Percentiles rank a stretch among this genome's conserved stretches.
Evolutionary conservation across 2,888 invertebrate genomes (phyloP).

Genomic region (Isoperla grammatica): DNA sequence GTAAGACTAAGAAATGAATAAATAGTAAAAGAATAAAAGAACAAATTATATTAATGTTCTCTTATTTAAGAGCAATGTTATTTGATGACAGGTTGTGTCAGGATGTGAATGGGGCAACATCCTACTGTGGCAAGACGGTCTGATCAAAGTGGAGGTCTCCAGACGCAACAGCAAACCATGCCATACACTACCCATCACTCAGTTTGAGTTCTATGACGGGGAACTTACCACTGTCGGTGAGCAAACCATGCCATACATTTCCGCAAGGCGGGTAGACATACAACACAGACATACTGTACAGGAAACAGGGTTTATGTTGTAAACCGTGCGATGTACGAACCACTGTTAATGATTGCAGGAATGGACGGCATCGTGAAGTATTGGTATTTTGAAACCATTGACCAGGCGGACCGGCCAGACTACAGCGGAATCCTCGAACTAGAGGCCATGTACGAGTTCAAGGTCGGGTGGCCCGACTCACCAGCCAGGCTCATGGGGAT

Average conservation of each 20-base stretch:
- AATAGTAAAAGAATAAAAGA: no score
- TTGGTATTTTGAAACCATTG: slow-evolving; percentile 92
- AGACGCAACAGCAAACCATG: slow-evolving; percentile 65
- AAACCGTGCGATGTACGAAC: no score
- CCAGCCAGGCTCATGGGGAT: slow-evolving; percentile 50
- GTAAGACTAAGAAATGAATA: no score
- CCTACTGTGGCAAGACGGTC: slow-evolving; percentile 83
- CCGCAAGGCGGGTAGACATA: no score
- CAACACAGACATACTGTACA: no score
- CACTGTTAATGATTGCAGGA: no score
- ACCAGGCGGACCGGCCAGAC: slow-evolving; percentile 76
- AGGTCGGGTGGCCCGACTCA: slow-evolving; percentile 46
- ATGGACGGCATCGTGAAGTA: slow-evolving; percentile 75
- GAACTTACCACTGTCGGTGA: slow-evolving; percentile 50
- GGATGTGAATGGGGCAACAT: slow-evolving; percentile 90
- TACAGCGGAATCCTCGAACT: slow-evolving; percentile 73
- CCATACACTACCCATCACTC: slow-evolving; percentile 67
- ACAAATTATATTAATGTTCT: no score
- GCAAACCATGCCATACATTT: no score
- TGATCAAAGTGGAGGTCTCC: slow-evolving; percentile 79
- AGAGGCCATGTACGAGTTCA: slow-evolving; percentile 81
- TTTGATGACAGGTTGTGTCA: slow-evolving; percentile 71
- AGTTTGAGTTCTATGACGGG: slow-evolving; percentile 50
- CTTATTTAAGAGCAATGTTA: no score
- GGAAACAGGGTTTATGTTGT: not conserved